Percentiles rank a stretch among this genome's conserved stretches.
Conservation (phyloP, 2,888 invertebrate genomes). For the Apotomis betuletana region DNA sequence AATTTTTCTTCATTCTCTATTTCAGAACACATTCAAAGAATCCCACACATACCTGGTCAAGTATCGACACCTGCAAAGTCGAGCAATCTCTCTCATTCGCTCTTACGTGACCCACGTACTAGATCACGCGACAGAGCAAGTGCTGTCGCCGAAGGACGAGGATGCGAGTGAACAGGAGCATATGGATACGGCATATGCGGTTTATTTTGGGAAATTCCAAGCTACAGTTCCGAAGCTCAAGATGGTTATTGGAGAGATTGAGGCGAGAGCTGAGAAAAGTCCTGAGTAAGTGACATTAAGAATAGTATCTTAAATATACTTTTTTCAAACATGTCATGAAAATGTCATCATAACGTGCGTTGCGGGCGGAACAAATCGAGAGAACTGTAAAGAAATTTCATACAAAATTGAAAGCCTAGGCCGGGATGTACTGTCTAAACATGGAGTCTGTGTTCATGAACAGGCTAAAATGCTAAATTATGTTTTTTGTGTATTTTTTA, state of each 20-base stretch:
- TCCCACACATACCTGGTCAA: conserved; percentile 91
- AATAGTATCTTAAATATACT: too few relatives aligned
- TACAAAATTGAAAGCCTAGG: too few relatives aligned
- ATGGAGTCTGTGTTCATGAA: too few relatives aligned
- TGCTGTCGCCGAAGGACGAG: conserved; percentile 74
- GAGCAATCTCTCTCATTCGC: conserved; percentile 91
- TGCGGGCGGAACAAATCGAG: too few relatives aligned
- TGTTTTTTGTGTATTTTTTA: too few relatives aligned
- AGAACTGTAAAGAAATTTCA: too few relatives aligned
- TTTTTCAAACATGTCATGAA: too few relatives aligned
- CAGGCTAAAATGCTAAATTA: too few relatives aligned
- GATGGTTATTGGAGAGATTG: conserved; percentile 91
- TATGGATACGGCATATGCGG: conserved; percentile 89
- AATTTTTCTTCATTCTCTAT: conserved; percentile 35
- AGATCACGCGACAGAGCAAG: conserved; percentile 91
- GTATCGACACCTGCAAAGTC: conserved; percentile 92
- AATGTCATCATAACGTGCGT: too few relatives aligned
- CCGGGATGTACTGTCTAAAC: too few relatives aligned
- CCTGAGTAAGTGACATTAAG: conserved; percentile 85
- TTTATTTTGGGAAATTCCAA: conserved; percentile 97
- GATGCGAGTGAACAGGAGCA: conserved; percentile 61
- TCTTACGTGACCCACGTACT: conserved; percentile 90
- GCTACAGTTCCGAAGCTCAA: conserved; percentile 94
- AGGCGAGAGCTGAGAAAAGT: conserved; percentile 88
- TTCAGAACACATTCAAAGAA: conserved; percentile 92